A percentile compares a stretch with the other conserved stretches of the same genome.
phyloP scores from a whole-genome alignment of 1,140 invertebrate species.

The Paraescarpia echinospica region DNA sequence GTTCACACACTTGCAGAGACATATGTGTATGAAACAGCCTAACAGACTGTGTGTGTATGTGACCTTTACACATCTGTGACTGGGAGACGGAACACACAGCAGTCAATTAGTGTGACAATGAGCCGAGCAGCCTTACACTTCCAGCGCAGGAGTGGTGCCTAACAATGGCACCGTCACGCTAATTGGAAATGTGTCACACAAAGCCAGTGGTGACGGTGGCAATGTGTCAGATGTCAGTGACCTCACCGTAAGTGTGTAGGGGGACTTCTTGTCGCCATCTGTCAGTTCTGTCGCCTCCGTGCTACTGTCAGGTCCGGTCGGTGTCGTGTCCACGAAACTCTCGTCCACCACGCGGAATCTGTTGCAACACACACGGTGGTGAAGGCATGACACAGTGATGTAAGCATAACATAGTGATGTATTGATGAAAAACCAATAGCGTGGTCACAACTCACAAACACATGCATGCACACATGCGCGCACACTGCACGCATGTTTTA shows the following conservation, averaged over 20 bases:
- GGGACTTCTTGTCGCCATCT: constrained; percentile 61
- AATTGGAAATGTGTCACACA: background rate
- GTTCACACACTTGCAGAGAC: too few species aligned
- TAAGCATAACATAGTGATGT: background rate
- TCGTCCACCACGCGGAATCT: constrained; percentile 87
- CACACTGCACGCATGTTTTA: too few species aligned
- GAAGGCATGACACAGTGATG: background rate
- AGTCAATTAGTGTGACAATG: background rate
- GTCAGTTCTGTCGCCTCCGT: constrained; percentile 56
- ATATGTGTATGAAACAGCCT: too few species aligned
- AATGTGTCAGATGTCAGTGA: background rate
- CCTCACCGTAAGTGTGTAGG: constrained; percentile 74
- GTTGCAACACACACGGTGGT: constrained; percentile 22
- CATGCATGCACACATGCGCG: background rate
- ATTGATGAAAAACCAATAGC: too few species aligned
- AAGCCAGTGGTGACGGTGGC: background rate
- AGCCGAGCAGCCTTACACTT: background rate
- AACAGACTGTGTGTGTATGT: too few species aligned
- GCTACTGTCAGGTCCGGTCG: constrained; percentile 64
- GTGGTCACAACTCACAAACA: background rate
- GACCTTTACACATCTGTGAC: background rate
- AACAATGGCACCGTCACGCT: background rate
- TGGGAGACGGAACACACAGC: constrained; percentile 14
- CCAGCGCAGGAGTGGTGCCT: background rate
- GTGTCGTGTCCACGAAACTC: constrained; percentile 84